These are phyloP conservation scores for Buceros bicornis DNA, from an alignment of 2,797 vertebrate genomes.

Conservation along the genomic window DNA sequence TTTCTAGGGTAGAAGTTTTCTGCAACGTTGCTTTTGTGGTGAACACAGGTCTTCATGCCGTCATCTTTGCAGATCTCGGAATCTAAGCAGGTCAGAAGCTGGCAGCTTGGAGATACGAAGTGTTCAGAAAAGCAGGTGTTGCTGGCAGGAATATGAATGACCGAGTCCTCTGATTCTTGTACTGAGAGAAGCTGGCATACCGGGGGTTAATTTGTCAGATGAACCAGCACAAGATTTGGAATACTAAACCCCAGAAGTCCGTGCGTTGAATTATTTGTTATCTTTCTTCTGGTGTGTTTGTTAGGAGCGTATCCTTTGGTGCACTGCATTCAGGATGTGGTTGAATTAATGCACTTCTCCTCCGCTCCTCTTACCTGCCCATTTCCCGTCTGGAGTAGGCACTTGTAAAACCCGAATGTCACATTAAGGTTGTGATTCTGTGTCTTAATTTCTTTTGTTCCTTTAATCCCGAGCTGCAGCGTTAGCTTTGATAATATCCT, in stretches of 20 bases:
- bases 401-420: slow-evolving; percentile 40
- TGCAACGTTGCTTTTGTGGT: neutral
- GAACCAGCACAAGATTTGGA: neutral
- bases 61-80: neutral
- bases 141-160: neutral
- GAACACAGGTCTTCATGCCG: neutral
- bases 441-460: neutral
- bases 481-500: slow-evolving; percentile 15
- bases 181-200: neutral
- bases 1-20: neutral
- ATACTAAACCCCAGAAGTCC: neutral
- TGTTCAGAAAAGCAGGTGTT: neutral
- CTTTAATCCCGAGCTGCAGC: neutral
- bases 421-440: slow-evolving; percentile 9
- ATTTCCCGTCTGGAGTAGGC: neutral
- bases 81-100: neutral
- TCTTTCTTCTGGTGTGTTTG: neutral
- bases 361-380: slow-evolving; percentile 35
- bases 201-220: neutral
- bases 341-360: slow-evolving; percentile 31
- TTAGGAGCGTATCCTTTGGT: neutral
- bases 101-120: neutral
- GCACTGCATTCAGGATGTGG: slow-evolving; percentile 17
- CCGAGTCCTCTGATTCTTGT: neutral
- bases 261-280: neutral